These are phyloP conservation scores for Myotis lucifugus DNA, from an alignment of 2,113 vertebrate species.

Conservation along the genomic window DNA sequence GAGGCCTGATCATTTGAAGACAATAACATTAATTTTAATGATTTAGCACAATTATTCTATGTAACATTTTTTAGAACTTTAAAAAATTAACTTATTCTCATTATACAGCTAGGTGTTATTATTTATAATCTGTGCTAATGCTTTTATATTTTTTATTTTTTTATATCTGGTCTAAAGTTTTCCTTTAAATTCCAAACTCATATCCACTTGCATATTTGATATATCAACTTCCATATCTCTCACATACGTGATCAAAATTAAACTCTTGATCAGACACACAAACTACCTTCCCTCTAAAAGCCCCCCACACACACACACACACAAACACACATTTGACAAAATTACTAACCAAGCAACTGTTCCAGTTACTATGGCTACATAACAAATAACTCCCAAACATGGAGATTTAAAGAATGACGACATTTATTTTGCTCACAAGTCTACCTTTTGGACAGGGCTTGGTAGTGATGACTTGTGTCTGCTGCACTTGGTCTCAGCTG, in stretches of 20 bases:
- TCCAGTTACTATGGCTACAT: not conserved
- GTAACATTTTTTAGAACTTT: not conserved
- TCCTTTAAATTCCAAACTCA: not conserved
- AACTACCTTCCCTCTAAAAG: not conserved
- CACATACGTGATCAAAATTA: not conserved
- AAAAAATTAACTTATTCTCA: not conserved
- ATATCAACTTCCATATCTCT: not conserved
- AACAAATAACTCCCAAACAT: not conserved
- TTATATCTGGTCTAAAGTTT: not conserved
- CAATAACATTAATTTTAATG: not conserved
- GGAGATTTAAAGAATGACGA: not conserved
- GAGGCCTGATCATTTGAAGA: not conserved
- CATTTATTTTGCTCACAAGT: not conserved
- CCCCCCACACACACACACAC: not conserved
- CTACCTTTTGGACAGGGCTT: not conserved
- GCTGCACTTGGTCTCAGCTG: not conserved
- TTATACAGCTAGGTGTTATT: not conserved
- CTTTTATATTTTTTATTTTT: not conserved
- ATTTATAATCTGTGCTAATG: not conserved
- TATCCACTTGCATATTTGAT: not conserved
- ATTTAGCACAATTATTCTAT: not conserved
- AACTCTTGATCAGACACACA: not conserved
- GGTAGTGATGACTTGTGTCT: not conserved
- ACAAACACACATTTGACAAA: not conserved
- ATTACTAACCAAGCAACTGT: not conserved